phyloP scores from a whole-genome alignment of 2,797 vertebrate genomes.

The Amazonetta brasiliensis region DNA sequence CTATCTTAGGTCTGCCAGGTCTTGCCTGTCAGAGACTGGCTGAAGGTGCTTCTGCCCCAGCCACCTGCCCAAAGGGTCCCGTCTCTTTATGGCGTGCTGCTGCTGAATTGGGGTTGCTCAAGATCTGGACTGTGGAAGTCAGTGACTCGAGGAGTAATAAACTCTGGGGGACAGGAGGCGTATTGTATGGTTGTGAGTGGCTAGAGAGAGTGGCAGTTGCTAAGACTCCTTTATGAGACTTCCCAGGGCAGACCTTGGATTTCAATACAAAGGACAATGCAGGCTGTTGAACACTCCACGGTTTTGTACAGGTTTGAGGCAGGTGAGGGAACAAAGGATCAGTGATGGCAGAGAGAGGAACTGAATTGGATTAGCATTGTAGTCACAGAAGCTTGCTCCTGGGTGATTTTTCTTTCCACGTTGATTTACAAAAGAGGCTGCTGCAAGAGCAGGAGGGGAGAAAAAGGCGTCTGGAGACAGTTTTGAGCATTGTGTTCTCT shows the following conservation, averaged over 20 bases:
- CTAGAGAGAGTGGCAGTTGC: conserved; percentile 39
- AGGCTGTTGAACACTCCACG: not conserved
- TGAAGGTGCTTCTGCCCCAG: not conserved
- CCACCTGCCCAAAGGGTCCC: not conserved
- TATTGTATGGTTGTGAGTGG: conserved; percentile 37
- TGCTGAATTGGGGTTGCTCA: not conserved
- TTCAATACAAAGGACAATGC: conserved; percentile 48
- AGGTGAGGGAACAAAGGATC: not conserved
- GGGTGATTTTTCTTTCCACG: not conserved
- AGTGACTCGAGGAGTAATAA: not conserved
- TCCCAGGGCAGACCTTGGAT: not conserved
- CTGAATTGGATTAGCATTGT: not conserved
- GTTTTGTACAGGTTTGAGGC: not conserved
- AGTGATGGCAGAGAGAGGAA: not conserved
- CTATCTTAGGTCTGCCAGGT: not conserved
- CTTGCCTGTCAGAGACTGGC: not conserved
- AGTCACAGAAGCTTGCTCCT: not conserved
- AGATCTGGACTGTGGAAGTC: not conserved
- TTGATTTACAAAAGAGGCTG: conserved; percentile 19
- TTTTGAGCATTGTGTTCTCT: conserved; percentile 17
- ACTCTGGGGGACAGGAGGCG: conserved; percentile 36
- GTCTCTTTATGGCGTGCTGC: not conserved
- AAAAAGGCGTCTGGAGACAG: conserved; percentile 10
- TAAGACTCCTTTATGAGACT: conserved; percentile 54
- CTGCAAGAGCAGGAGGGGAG: not conserved